Percentiles rank a stretch among this genome's conserved stretches.
Evolutionary conservation across 2,888 invertebrate genomes (phyloP).

Genomic region (Mesochorus sp.): DNA sequence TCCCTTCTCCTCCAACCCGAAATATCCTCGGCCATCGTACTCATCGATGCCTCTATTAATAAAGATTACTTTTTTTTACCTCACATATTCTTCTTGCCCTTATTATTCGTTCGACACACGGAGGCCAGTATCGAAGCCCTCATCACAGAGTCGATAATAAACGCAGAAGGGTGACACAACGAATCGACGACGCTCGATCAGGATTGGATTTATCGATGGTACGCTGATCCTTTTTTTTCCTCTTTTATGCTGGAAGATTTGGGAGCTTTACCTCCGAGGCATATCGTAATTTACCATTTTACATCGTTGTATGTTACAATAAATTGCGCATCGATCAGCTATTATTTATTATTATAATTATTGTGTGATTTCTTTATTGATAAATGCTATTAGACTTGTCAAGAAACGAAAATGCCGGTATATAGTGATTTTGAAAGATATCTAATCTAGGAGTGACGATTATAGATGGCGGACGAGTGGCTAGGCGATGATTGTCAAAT

Average conservation of each 20-base stretch:
- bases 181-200: slow-evolving; percentile 50
- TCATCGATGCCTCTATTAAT: slow-evolving; percentile 63
- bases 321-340: too few relatives aligned
- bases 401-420: too few relatives aligned
- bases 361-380: too few relatives aligned
- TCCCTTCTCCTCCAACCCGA: slow-evolving; percentile 27
- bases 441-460: too few relatives aligned
- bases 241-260: too few relatives aligned
- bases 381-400: too few relatives aligned
- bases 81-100: slow-evolving; percentile 14
- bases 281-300: too few relatives aligned
- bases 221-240: slow-evolving; percentile 10
- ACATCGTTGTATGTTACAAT: too few relatives aligned
- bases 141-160: slow-evolving; percentile 22
- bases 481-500: neutral
- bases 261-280: too few relatives aligned
- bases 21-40: slow-evolving; percentile 21
- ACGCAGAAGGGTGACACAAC: slow-evolving; percentile 19
- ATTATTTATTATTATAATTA: too few relatives aligned
- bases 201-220: slow-evolving; percentile 40
- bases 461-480: too few relatives aligned
- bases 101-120: slow-evolving; percentile 27
- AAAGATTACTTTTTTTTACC: slow-evolving; percentile 57
- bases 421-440: too few relatives aligned
- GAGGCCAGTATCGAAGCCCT: neutral